These are phyloP conservation scores for Ectropis crepuscularia DNA, from an alignment of 2,888 invertebrate species.

Conservation along the genomic window DNA sequence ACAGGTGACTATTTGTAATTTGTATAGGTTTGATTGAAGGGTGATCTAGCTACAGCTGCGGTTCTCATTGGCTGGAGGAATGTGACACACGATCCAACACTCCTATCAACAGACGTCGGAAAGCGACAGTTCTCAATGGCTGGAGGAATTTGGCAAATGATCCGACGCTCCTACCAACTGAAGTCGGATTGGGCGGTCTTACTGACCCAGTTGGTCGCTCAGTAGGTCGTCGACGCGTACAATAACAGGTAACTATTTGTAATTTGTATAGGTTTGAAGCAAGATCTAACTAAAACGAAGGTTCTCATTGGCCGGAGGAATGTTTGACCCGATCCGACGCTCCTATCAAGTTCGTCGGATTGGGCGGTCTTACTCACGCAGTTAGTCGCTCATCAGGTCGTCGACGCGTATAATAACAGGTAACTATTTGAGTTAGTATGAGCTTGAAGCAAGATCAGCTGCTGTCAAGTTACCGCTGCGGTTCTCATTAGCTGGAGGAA, in stretches of 20 bases:
- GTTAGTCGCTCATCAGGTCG: slow-evolving; percentile 95
- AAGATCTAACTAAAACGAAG: too few species aligned
- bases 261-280: too few species aligned
- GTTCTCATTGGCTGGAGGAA: slow-evolving; percentile 97
- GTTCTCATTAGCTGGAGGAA: slow-evolving; percentile 97
- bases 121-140: slow-evolving; percentile 98
- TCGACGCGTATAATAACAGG: slow-evolving; percentile 95
- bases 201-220: slow-evolving; percentile 95
- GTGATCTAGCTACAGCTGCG: slow-evolving; percentile 88
- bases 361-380: slow-evolving; percentile 98
- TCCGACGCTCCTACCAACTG: slow-evolving; percentile 94
- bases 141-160: slow-evolving; percentile 99
- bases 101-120: slow-evolving; percentile 95
- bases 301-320: too few species aligned
- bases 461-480: slow-evolving; percentile 88
- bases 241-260: slow-evolving; percentile 88
- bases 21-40: background rate
- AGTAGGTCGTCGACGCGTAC: slow-evolving; percentile 96
- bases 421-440: slow-evolving; percentile 59
- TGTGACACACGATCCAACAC: slow-evolving; percentile 98
- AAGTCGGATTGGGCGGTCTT: slow-evolving; percentile 98
- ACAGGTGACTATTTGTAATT: slow-evolving; percentile 82
- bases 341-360: slow-evolving; percentile 94
- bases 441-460: too few species aligned
- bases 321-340: slow-evolving; percentile 97